phyloP scores from a whole-genome alignment of 2,888 invertebrate genomes.

The Chironomus tentans region DNA sequence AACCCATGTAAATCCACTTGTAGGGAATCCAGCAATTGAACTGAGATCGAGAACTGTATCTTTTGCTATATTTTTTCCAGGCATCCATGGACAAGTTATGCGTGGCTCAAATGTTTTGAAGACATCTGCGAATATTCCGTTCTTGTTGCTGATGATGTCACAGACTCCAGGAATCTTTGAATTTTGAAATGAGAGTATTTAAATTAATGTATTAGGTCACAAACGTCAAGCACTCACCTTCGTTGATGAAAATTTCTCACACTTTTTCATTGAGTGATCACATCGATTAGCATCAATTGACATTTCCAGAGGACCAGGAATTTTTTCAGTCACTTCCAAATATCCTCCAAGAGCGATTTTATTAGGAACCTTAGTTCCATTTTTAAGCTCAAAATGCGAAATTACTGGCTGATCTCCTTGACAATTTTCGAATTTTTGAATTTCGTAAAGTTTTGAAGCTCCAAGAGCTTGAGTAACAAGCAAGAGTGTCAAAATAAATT shows the following conservation, averaged over 20 bases:
- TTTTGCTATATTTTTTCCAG: neutral
- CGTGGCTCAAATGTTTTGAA: neutral
- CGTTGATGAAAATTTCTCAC: neutral
- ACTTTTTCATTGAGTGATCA: neutral
- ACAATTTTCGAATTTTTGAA: too few relatives aligned
- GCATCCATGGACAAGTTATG: neutral
- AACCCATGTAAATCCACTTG: neutral
- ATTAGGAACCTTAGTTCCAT: too few relatives aligned
- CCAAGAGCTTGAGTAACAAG: too few relatives aligned
- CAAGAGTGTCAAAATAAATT: too few relatives aligned
- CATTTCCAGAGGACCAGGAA: neutral
- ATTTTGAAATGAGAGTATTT: too few relatives aligned
- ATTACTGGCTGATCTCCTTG: too few relatives aligned
- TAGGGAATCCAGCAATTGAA: neutral
- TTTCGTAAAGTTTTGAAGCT: too few relatives aligned
- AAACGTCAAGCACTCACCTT: neutral
- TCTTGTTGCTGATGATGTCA: neutral
- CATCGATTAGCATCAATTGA: neutral
- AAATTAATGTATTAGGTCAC: too few relatives aligned
- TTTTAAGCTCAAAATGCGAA: too few relatives aligned
- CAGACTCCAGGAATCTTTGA: neutral
- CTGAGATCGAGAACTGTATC: neutral
- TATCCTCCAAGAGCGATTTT: too few relatives aligned
- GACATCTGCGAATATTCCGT: neutral
- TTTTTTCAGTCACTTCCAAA: neutral